phyloP scores from a whole-genome alignment of 2,888 invertebrate species.

The Drosophila acutilabella region DNA sequence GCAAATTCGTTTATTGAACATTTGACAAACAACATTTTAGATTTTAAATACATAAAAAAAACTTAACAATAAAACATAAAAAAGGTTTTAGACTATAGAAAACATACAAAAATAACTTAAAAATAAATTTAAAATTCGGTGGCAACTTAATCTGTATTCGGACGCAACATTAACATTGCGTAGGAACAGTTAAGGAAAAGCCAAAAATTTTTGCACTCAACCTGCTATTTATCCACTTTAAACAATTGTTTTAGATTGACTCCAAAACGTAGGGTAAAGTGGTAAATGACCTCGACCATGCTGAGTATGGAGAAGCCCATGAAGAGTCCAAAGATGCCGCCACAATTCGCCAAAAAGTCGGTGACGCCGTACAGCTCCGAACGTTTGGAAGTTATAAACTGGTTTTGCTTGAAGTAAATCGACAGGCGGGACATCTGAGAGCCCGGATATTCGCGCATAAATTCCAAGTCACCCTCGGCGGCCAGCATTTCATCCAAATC shows the following conservation, averaged over 20 bases:
- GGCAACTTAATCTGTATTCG: conserved; percentile 16
- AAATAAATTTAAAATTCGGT: neutral
- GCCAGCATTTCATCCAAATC: conserved; percentile 79
- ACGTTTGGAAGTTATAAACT: conserved; percentile 89
- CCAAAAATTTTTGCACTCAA: neutral
- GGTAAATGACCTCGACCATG: conserved; percentile 86
- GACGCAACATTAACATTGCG: conserved; percentile 11
- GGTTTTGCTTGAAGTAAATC: conserved; percentile 90
- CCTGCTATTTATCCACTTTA: conserved; percentile 20
- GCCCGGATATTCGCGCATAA: conserved; percentile 83
- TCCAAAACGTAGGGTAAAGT: conserved; percentile 83
- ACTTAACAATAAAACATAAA: conserved; percentile 8
- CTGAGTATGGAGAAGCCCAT: conserved; percentile 84
- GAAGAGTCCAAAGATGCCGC: conserved; percentile 87
- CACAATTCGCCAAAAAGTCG: conserved; percentile 89
- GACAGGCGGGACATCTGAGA: conserved; percentile 87
- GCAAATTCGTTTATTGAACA: neutral
- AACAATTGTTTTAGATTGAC: conserved; percentile 63
- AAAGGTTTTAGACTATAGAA: neutral
- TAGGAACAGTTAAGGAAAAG: conserved; percentile 15
- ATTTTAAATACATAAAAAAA: neutral
- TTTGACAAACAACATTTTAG: neutral
- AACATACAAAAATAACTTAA: neutral
- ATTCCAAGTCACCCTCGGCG: conserved; percentile 76
- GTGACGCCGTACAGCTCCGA: conserved; percentile 89